Percentiles rank a stretch among this genome's conserved stretches.
Conservation (phyloP, 2,888 invertebrate genomes). For the Dilophus febrilis region DNA sequence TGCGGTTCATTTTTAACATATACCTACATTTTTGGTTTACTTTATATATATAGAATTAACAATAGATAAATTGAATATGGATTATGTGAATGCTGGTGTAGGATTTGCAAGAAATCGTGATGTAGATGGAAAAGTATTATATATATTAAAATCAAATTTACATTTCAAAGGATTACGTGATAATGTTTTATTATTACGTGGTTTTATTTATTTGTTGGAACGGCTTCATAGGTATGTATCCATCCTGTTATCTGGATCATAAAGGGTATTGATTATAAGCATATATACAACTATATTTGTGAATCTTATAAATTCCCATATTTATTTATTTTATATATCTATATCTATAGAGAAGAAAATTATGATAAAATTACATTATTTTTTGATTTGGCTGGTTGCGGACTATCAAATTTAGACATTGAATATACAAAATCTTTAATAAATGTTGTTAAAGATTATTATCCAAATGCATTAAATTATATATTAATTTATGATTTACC, state of each 20-base stretch:
- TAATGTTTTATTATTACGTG: slow-evolving; percentile 56
- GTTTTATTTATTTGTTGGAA: slow-evolving; percentile 62
- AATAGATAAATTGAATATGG: slow-evolving; percentile 48
- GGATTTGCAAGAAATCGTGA: slow-evolving; percentile 65
- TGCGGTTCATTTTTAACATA: too few relatives aligned
- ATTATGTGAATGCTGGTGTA: slow-evolving; percentile 58
- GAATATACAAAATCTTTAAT: slow-evolving; percentile 80
- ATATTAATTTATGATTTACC: slow-evolving; percentile 88
- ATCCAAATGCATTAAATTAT: slow-evolving; percentile 73
- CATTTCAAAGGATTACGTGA: slow-evolving; percentile 64
- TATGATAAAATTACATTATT: slow-evolving; percentile 66
- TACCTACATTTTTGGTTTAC: too few relatives aligned
- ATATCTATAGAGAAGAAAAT: slow-evolving; percentile 44
- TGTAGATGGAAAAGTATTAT: slow-evolving; percentile 55
- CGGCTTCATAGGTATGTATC: slow-evolving; percentile 12
- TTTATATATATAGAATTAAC: slow-evolving; percentile 25
- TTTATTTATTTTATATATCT: too few relatives aligned
- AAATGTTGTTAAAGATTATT: slow-evolving; percentile 70
- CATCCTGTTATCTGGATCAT: too few relatives aligned
- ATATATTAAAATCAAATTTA: slow-evolving; percentile 66
- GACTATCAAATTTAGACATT: slow-evolving; percentile 78
- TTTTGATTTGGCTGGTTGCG: slow-evolving; percentile 81
- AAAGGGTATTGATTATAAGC: too few relatives aligned
- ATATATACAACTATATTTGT: too few relatives aligned
- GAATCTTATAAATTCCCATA: too few relatives aligned